phyloP scores from a whole-genome alignment of 2,113 vertebrate species.

The Herpetotheres cachinnans region DNA sequence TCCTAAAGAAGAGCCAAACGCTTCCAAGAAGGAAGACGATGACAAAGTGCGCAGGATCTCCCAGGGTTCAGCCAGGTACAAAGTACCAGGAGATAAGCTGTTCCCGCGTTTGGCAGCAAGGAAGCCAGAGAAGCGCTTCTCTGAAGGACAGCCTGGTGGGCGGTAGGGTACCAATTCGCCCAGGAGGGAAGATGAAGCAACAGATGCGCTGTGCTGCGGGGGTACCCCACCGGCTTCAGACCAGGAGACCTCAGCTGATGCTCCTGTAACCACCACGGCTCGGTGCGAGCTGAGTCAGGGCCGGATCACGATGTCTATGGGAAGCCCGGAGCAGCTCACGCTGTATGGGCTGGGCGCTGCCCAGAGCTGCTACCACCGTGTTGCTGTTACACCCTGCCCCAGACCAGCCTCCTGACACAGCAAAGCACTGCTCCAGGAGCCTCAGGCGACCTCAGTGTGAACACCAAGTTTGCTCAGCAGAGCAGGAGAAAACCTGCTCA shows the following conservation, averaged over 20 bases:
- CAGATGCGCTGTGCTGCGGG: not conserved
- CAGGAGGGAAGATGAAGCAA: not conserved
- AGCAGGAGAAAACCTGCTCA: not conserved
- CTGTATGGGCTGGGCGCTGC: not conserved
- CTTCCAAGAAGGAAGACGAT: not conserved
- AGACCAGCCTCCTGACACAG: fast-evolving
- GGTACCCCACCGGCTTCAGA: not conserved
- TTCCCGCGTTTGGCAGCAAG: fast-evolving
- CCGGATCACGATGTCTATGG: not conserved
- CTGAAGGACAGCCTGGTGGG: not conserved
- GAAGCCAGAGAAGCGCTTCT: not conserved
- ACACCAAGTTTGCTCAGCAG: not conserved
- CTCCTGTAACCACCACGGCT: not conserved
- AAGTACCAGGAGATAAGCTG: not conserved
- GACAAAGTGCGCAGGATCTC: not conserved
- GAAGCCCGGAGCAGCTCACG: fast-evolving
- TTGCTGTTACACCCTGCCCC: not conserved
- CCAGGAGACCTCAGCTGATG: not conserved
- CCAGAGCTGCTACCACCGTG: not conserved
- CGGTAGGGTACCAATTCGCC: fast-evolving
- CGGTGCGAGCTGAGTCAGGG: fast-evolving
- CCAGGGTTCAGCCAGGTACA: not conserved
- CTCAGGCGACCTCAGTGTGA: not conserved
- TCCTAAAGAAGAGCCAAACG: not conserved
- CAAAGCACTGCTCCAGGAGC: not conserved